Evolutionary conservation across 2,888 invertebrate species (phyloP).

Genomic region (Hipparchia sbordonii): DNA sequence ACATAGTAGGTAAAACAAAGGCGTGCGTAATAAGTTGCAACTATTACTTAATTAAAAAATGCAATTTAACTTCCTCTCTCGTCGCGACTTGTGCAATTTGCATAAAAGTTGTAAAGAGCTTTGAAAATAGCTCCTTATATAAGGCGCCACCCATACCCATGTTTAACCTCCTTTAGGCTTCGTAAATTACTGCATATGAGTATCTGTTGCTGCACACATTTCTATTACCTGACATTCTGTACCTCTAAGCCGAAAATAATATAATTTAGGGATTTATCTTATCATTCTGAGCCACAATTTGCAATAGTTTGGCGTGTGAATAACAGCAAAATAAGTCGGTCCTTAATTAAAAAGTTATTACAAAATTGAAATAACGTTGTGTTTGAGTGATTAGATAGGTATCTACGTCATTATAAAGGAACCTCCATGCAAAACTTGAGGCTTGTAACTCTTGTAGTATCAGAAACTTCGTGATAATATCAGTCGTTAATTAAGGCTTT

Average conservation of each 20-base stretch:
- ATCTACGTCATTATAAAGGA: too few species aligned
- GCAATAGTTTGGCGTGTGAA: too few species aligned
- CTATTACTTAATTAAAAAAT: not conserved
- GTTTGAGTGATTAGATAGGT: too few species aligned
- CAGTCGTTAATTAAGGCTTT: too few species aligned
- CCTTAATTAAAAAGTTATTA: too few species aligned
- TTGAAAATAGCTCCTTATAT: conserved; percentile 68
- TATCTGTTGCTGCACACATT: conserved; percentile 46
- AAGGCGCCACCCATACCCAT: conserved; percentile 54
- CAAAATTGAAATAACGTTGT: too few species aligned
- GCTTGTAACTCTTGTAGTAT: too few species aligned
- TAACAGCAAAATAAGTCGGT: too few species aligned
- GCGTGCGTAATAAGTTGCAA: not conserved
- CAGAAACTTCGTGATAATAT: not conserved
- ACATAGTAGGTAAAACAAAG: not conserved
- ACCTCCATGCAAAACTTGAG: too few species aligned
- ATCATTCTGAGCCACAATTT: not conserved
- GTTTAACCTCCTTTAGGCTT: conserved; percentile 54
- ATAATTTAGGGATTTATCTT: not conserved
- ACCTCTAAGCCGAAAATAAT: not conserved
- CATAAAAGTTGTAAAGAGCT: conserved; percentile 67
- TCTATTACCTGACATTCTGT: not conserved
- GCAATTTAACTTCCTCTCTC: not conserved
- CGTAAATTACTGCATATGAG: conserved; percentile 64
- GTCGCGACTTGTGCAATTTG: conserved; percentile 56